Evolutionary conservation across 1,140 invertebrate species (phyloP), one percentile per base, ranked within the genome.

Genomic region (Zaprionus camerounensis): DNA sequence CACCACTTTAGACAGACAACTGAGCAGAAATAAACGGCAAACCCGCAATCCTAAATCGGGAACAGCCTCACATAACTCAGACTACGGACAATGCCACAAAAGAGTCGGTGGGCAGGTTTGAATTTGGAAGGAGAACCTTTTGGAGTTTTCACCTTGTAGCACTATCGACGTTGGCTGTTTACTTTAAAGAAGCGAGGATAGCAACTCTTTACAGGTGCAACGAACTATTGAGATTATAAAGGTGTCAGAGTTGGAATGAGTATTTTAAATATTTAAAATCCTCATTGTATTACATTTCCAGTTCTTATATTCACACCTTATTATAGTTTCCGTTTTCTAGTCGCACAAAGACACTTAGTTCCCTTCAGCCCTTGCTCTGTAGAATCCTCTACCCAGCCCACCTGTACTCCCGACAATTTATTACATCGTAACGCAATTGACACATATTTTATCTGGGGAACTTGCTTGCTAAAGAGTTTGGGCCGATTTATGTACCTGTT

Each of bases 401-500:
- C 41, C 15, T n/a, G 2, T 2, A 7, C n/a, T 17, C n/a, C n/a
- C 7, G 58, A 46, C 24, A 63, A 51, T 61, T 72, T 72, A 71
- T 59, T 59, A 51, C 57, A 46, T 53, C 55, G 34, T 26, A 38
- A 56, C 58, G 13, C 66, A 74, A 66, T 78, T 76, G 62, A 65
- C 57, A 78, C 41, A 46, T 80, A 78, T 73, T 72, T 76, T 57
- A 62, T 67, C 6, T 46, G 41, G 41, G n/a, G 17, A 46, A 17
- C n/a, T 38, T 51, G 31, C 31, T 34, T 41, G 49, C 41, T 41
- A 63, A 71, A 61, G 28, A 26, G 62, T 68, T 79, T 74, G 28
- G 38, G 57, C 67, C 64, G 64, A 83, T 84, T 78, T 82, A 80
- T 86, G 80, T 82, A 80, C 71, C 77, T 78, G 65, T 12, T 22